These are phyloP conservation scores for Yponomeuta malinellus DNA, from an alignment of 2,888 invertebrate genomes.

Conservation along the genomic window DNA sequence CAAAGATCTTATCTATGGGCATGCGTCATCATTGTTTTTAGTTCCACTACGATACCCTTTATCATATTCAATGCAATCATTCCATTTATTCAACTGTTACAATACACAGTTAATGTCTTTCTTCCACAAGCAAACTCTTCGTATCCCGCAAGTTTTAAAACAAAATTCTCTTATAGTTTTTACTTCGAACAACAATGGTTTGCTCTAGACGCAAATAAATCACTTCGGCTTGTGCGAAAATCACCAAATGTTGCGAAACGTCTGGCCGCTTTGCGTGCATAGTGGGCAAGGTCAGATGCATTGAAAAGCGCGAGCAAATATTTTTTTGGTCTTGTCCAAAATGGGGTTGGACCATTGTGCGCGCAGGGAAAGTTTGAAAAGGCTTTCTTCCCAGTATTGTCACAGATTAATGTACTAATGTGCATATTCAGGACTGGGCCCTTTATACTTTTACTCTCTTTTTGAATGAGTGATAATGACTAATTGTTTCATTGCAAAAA, in stretches of 20 bases:
- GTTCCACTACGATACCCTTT: constrained; percentile 46
- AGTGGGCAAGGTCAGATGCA: constrained; percentile 52
- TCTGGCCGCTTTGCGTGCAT: constrained; percentile 34
- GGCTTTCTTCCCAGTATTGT: constrained; percentile 53
- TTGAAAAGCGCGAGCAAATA: constrained; percentile 40
- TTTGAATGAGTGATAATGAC: constrained; percentile 48
- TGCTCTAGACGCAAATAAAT: constrained; percentile 50
- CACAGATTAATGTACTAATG: constrained; percentile 66
- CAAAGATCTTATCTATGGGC: constrained; percentile 48
- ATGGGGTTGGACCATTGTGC: constrained; percentile 36
- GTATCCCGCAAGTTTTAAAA: constrained; percentile 54
- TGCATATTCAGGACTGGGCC: constrained; percentile 35
- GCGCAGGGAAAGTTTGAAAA: constrained; percentile 45
- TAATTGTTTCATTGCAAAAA: constrained; percentile 40
- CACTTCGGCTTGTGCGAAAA: constrained; percentile 56
- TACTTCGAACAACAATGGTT: constrained; percentile 43
- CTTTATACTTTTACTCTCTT: constrained; percentile 66
- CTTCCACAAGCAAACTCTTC: constrained; percentile 18
- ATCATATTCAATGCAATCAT: constrained; percentile 34
- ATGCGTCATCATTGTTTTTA: constrained; percentile 37
- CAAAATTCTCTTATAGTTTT: constrained; percentile 39
- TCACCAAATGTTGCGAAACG: constrained; percentile 62
- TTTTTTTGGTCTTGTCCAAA: constrained; percentile 33
- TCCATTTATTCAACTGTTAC: background rate
- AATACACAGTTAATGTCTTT: background rate